Evolutionary conservation across 53 echinoderm and acorn worm species (phyloP).

Genomic region (Glandiceps talaboti): DNA sequence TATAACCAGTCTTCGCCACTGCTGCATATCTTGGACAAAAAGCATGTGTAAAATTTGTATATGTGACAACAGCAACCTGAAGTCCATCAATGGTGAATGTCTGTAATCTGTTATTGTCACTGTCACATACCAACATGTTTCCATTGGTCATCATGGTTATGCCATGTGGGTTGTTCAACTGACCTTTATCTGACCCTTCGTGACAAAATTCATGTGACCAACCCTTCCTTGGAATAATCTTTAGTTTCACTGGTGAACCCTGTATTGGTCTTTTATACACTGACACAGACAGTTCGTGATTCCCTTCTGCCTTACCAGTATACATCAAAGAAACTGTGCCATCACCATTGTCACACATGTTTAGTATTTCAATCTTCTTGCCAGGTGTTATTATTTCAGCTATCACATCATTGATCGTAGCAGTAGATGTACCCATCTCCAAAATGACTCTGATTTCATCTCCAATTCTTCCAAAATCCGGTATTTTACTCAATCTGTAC

Average conservation of each 20-base stretch:
- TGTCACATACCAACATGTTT: slow-evolving; percentile 78
- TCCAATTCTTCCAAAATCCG: not conserved
- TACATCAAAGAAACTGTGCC: not conserved
- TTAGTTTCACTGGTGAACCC: not conserved
- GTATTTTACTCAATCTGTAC: not conserved
- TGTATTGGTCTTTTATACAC: not conserved
- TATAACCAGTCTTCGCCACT: slow-evolving; percentile 36
- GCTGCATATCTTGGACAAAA: slow-evolving; percentile 76
- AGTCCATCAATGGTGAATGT: slow-evolving; percentile 78
- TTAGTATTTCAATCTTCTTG: not conserved
- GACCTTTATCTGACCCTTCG: not conserved
- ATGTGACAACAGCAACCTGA: slow-evolving; percentile 55
- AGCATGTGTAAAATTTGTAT: slow-evolving; percentile 51
- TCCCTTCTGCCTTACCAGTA: not conserved
- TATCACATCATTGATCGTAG: not conserved
- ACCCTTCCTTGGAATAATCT: not conserved
- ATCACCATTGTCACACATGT: not conserved
- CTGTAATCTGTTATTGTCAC: slow-evolving; percentile 79
- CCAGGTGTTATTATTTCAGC: not conserved
- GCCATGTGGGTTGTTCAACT: not conserved
- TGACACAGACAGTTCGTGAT: not conserved
- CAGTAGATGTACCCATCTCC: not conserved
- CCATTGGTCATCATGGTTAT: slow-evolving; percentile 42
- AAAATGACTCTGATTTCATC: too few relatives aligned
- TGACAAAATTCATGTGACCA: not conserved